Base-by-base conservation (phyloP, 2,113 vertebrate genomes). In the Neomonachus schauinslandi region DNA sequence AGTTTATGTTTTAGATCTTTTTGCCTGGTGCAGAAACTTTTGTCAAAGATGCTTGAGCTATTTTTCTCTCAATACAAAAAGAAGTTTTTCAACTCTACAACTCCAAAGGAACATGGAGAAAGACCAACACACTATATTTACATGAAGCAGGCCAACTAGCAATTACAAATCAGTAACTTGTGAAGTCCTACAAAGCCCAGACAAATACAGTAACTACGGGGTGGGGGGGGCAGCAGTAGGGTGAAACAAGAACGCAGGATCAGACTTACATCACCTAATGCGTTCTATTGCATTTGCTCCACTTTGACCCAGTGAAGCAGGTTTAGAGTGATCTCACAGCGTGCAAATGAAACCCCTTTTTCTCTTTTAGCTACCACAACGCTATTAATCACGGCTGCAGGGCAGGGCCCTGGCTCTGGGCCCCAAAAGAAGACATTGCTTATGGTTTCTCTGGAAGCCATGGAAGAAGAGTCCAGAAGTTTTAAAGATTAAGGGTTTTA, bases 81-180 rank as follows among this genome's bases (percentile, higher is more conserved):
- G 57, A 65, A 69, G 76, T 97, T 97, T 98, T 97, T 98, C 98
- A 98, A 98, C 96, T 98, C 97, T 97, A 77, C 42, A 55, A 55
- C 28, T 96, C 97, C 96, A 96, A 97, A 97, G 49, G n/a, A 94
- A 97, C 88, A 22, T 4, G 22, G 36, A 65, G 59, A 86, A 96
- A 97, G 97, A 77, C 93, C 91, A 93, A 97, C 14, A 26, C n/a
- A 59, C 42, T 57, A 81, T 42, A 42, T 77, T 86, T 53, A 63
- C 5, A 77, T 59, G 86, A 86, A 33, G 26, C 33, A 55, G 26
- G 57, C 61, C 71, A 86, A 28, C 51, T 67, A 24, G 59, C 19
- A 76, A 14, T 55, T 36, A 51, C 92, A 77, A 53, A 36, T n/a
- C n/a, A 77, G 46, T 67, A 49, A 55, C 14, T 77, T 21, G 4